Conservation (phyloP, 2,113 vertebrate species). For the Phaethornis superciliosus region DNA sequence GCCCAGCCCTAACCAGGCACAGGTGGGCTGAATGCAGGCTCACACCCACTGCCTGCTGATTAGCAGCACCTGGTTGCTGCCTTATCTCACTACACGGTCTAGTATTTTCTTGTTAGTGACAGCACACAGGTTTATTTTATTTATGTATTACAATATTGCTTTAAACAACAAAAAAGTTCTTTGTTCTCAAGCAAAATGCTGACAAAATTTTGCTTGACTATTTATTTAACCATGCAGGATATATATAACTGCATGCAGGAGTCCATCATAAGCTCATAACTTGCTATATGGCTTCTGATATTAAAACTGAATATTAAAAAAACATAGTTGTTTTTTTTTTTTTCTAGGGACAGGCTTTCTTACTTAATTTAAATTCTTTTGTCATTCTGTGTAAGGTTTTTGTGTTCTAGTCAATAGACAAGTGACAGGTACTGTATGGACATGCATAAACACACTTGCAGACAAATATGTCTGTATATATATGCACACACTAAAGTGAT, state of each 20-base stretch:
- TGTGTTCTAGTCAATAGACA: not conserved
- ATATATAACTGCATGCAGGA: not conserved
- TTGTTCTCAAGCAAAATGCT: not conserved
- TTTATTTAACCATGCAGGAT: constrained; percentile 1
- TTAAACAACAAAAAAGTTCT: not conserved
- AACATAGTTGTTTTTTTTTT: not conserved
- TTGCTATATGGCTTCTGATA: not conserved
- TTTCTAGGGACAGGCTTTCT: not conserved
- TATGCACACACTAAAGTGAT: not conserved
- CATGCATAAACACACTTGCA: not conserved
- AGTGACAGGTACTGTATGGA: not conserved
- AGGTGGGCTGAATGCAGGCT: too few relatives aligned
- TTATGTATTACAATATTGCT: not conserved
- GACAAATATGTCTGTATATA: not conserved
- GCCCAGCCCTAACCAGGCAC: too few relatives aligned
- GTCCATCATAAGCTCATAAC: not conserved
- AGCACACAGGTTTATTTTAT: not conserved
- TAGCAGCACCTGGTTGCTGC: too few relatives aligned
- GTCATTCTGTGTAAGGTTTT: not conserved
- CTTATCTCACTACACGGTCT: too few relatives aligned
- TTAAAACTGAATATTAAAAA: constrained; percentile 10
- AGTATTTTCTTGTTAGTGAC: not conserved
- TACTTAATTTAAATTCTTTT: constrained; percentile 8
- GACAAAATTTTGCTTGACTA: not conserved
- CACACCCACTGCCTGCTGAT: too few relatives aligned